These are phyloP conservation scores for Origma solitaria DNA, from an alignment of 2,113 vertebrate genomes.

Conservation along the genomic window DNA sequence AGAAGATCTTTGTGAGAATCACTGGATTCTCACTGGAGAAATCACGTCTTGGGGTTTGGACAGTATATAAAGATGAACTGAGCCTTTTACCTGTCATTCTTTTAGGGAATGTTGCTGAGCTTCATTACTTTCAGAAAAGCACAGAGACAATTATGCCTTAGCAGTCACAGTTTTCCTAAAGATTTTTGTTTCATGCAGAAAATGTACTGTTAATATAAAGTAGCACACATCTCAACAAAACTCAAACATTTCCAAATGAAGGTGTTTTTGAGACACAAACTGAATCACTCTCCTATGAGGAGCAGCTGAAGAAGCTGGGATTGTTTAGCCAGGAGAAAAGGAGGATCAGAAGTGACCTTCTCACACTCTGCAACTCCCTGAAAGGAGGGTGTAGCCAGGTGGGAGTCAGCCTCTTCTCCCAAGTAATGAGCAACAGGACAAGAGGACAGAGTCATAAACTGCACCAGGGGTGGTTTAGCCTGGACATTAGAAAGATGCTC, in stretches of 20 bases:
- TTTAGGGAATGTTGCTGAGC: neutral
- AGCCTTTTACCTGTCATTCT: neutral
- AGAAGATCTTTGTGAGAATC: neutral
- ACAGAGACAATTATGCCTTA: neutral
- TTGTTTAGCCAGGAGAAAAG: neutral
- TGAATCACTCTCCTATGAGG: neutral
- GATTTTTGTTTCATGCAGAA: neutral
- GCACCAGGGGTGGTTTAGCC: neutral
- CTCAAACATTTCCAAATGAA: neutral
- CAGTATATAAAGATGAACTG: neutral
- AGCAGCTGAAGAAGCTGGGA: neutral
- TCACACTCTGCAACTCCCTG: neutral
- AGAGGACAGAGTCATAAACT: neutral
- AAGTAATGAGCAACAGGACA: neutral
- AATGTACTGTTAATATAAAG: neutral
- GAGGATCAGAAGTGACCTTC: neutral
- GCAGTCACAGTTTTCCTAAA: neutral
- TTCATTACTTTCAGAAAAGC: neutral
- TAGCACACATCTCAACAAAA: neutral
- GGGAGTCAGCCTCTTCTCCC: fast-evolving
- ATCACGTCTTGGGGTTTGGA: neutral
- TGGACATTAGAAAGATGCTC: neutral
- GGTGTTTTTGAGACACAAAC: neutral
- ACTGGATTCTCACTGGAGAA: neutral
- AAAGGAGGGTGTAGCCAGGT: neutral